phyloP scores from a whole-genome alignment of 2,888 invertebrate genomes.

The Eucriotettix oculatus region DNA sequence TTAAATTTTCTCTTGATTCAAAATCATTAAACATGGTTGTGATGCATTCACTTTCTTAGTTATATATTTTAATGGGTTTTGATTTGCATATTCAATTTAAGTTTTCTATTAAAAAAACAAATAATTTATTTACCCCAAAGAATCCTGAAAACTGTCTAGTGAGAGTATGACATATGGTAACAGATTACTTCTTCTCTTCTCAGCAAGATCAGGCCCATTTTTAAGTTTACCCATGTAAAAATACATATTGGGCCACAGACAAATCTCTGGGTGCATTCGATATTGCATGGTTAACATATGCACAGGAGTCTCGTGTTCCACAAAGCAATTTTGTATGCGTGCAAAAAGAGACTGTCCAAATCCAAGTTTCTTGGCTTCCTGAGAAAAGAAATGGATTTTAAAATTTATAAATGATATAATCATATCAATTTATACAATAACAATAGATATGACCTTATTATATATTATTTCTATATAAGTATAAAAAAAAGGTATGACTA shows the following conservation, averaged over 20 bases:
- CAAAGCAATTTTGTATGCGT: slow-evolving; percentile 44
- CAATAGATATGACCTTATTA: too few relatives aligned
- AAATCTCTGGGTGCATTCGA: slow-evolving; percentile 72
- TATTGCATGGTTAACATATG: slow-evolving; percentile 53
- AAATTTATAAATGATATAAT: too few relatives aligned
- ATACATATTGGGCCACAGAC: slow-evolving; percentile 52
- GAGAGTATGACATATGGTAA: not conserved
- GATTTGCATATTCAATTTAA: too few relatives aligned
- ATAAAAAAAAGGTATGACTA: too few relatives aligned
- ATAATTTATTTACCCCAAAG: not conserved
- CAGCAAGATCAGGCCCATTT: not conserved
- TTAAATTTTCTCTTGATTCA: too few relatives aligned
- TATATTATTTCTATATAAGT: too few relatives aligned
- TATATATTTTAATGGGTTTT: too few relatives aligned
- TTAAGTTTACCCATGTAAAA: not conserved
- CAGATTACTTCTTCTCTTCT: not conserved
- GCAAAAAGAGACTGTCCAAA: slow-evolving; percentile 62
- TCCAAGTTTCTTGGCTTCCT: slow-evolving; percentile 53
- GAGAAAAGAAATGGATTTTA: slow-evolving; percentile 17
- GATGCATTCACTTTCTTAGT: too few relatives aligned
- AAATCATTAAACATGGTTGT: too few relatives aligned
- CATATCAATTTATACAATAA: too few relatives aligned
- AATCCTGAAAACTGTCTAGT: not conserved
- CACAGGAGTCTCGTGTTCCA: slow-evolving; percentile 29
- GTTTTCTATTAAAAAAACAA: too few relatives aligned